A percentile compares a stretch with the other conserved stretches of the same genome.
Evolutionary conservation across 1,140 invertebrate species (phyloP).

Genomic region (Cherax quadricarinatus): DNA sequence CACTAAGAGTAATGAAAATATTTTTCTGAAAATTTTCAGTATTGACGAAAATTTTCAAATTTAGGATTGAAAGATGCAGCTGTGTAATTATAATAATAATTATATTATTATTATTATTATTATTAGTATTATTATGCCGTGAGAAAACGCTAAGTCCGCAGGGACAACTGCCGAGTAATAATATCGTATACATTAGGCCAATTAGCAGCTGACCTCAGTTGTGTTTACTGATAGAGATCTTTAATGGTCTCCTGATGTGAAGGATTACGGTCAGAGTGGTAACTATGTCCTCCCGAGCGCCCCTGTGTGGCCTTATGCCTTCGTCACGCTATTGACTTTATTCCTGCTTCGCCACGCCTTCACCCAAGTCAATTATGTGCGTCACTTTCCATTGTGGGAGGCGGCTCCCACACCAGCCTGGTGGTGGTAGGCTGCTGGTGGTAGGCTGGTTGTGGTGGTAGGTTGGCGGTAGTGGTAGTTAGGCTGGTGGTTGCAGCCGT

Average conservation of each 20-base stretch:
- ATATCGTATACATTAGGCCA: too few relatives aligned
- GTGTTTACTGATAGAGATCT: too few relatives aligned
- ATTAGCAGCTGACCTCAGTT: too few relatives aligned
- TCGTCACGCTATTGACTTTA: conserved; percentile 10
- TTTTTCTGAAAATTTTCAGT: too few relatives aligned
- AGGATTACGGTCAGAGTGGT: not conserved
- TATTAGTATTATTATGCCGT: too few relatives aligned
- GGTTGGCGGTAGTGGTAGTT: conserved; percentile 2
- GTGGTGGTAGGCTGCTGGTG: not conserved
- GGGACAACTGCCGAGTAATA: too few relatives aligned
- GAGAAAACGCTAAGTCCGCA: too few relatives aligned
- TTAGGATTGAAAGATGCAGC: too few relatives aligned
- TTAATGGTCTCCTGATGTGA: too few relatives aligned
- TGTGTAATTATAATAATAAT: too few relatives aligned
- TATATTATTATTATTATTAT: too few relatives aligned
- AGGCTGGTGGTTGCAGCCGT: not conserved
- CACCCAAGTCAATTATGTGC: conserved; percentile 47
- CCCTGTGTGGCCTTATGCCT: not conserved
- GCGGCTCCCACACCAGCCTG: conserved; percentile 7
- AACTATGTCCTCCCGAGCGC: not conserved
- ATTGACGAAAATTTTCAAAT: too few relatives aligned
- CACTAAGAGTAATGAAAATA: not conserved
- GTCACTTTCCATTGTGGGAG: conserved; percentile 43
- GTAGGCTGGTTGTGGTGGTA: not conserved
- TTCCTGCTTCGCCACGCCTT: conserved; percentile 38